Conservation (phyloP, 2,113 vertebrate genomes). For the Henicopernis longicauda region DNA sequence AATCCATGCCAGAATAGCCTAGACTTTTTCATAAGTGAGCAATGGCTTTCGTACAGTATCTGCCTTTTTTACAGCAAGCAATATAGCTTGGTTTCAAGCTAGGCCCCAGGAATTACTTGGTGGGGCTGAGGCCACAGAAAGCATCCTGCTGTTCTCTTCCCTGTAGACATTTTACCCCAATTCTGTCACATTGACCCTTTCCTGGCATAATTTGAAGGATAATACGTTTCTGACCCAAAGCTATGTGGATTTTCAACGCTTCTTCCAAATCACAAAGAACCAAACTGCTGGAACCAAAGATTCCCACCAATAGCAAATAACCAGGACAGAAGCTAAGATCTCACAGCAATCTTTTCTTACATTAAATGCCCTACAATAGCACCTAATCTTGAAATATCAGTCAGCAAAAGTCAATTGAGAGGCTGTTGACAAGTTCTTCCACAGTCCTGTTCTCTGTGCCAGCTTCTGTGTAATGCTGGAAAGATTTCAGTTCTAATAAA, state of each 20-base stretch:
- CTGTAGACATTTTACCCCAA: background rate
- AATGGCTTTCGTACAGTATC: background rate
- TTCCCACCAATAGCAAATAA: background rate
- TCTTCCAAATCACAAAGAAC: background rate
- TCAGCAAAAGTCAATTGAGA: background rate
- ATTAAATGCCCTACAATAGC: background rate
- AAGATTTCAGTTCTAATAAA: slow-evolving; percentile 18
- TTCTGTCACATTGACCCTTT: background rate
- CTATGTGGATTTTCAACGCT: background rate
- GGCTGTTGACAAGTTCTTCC: background rate
- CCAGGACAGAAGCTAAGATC: background rate
- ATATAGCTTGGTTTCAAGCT: background rate
- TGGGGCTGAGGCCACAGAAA: background rate
- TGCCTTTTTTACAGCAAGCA: background rate
- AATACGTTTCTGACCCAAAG: background rate
- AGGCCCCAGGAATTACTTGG: background rate
- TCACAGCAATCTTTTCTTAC: background rate
- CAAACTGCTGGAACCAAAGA: background rate
- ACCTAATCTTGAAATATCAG: slow-evolving; percentile 2
- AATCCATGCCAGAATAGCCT: background rate
- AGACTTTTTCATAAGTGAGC: background rate
- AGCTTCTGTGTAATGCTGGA: background rate
- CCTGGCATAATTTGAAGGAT: background rate
- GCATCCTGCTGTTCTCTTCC: background rate
- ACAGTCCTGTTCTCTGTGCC: background rate